phyloP scores from a whole-genome alignment of 2,888 invertebrate genomes.

The Elegia similella region DNA sequence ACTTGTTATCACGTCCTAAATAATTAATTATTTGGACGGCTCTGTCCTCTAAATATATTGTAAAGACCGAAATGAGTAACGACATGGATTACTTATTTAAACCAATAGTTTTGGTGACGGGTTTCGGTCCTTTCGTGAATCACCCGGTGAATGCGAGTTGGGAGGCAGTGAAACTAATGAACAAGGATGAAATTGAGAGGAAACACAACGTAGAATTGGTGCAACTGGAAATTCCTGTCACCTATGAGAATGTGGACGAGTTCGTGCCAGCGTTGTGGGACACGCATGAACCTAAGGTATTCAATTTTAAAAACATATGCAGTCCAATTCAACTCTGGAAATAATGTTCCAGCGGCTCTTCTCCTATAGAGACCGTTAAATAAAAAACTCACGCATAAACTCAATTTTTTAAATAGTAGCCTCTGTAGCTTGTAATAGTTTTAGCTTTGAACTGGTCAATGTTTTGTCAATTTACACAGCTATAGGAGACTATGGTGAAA shows the following conservation, averaged over 20 bases:
- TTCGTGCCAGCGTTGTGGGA: conserved; percentile 86
- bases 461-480: no score
- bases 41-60: neutral
- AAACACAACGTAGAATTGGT: conserved; percentile 77
- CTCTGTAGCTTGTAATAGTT: no score
- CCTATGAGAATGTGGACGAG: conserved; percentile 85
- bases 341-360: conserved; percentile 6
- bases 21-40: neutral
- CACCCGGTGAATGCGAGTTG: conserved; percentile 91
- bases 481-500: no score
- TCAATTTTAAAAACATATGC: no score
- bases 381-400: no score
- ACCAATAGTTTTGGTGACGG: conserved; percentile 83
- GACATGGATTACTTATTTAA: conserved; percentile 43
- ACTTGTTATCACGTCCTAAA: neutral
- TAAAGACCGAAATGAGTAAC: conserved; percentile 30
- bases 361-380: no score
- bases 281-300: conserved; percentile 85
- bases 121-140: conserved; percentile 90
- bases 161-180: conserved; percentile 87
- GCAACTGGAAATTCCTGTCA: conserved; percentile 85
- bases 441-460: no score
- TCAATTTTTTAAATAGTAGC: no score
- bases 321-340: neutral
- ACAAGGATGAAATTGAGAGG: conserved; percentile 71